These are phyloP conservation scores for Helostoma temminkii DNA, from an alignment of 2,797 vertebrate species.

Conservation along the genomic window DNA sequence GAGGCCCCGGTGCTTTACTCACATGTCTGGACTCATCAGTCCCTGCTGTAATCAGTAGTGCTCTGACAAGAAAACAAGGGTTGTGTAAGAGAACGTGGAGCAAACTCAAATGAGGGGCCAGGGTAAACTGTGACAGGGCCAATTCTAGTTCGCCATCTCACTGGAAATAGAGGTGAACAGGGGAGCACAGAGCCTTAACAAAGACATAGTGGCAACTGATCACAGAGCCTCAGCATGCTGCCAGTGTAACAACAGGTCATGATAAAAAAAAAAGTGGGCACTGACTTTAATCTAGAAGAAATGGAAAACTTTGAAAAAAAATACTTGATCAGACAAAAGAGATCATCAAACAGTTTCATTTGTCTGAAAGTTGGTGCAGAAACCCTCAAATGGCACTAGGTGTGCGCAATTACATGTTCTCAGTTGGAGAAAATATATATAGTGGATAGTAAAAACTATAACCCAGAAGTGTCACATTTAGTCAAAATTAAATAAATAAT, in stretches of 20 bases:
- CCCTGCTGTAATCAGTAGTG: slow-evolving; percentile 72
- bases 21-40: slow-evolving; percentile 77
- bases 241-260: slow-evolving; percentile 44
- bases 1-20: slow-evolving; percentile 65
- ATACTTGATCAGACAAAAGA: slow-evolving; percentile 29
- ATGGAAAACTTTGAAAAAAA: slow-evolving; percentile 33
- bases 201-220: slow-evolving; percentile 73
- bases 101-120: slow-evolving; percentile 75
- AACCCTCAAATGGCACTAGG: slow-evolving; percentile 14
- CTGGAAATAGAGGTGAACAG: slow-evolving; percentile 78
- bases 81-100: slow-evolving; percentile 64
- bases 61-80: slow-evolving; percentile 74
- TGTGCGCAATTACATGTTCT: slow-evolving; percentile 4
- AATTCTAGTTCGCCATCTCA: slow-evolving; percentile 76
- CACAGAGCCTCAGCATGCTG: slow-evolving; percentile 46
- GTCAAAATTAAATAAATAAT: background rate
- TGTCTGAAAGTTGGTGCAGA: slow-evolving; percentile 30
- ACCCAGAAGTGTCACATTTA: background rate
- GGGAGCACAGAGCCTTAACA: slow-evolving; percentile 63
- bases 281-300: slow-evolving; percentile 61
- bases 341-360: slow-evolving; percentile 55
- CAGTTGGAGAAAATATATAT: slow-evolving; percentile 27
- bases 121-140: slow-evolving; percentile 78
- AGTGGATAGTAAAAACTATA: slow-evolving; percentile 12
- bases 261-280: slow-evolving; percentile 57